Percentiles rank a stretch among this genome's conserved stretches.
phyloP scores from a whole-genome alignment of 2,113 vertebrate genomes.

The Irena cyanogastra region DNA sequence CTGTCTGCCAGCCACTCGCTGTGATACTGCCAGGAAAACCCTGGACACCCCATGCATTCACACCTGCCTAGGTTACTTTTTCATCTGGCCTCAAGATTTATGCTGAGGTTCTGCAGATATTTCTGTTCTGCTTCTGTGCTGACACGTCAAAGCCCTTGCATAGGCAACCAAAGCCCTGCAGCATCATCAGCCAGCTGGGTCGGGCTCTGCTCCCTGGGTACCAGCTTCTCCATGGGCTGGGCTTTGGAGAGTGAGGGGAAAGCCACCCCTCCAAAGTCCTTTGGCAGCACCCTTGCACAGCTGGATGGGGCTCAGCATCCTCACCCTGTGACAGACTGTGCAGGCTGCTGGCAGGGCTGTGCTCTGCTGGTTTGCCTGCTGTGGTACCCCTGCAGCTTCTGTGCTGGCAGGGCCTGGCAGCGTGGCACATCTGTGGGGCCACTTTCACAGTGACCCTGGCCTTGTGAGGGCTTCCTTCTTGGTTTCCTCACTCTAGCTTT shows the following conservation, averaged over 20 bases:
- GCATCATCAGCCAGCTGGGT: not conserved
- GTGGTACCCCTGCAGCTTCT: fast-evolving
- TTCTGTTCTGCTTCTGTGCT: not conserved
- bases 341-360: not conserved
- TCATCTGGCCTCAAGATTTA: not conserved
- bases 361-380: fast-evolving
- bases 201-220: not conserved
- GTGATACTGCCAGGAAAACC: not conserved
- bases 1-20: not conserved
- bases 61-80: not conserved
- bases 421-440: fast-evolving
- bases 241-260: not conserved
- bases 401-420: not conserved
- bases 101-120: not conserved
- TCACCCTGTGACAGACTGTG: fast-evolving
- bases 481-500: not conserved
- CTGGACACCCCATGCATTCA: not conserved
- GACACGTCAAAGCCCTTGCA: not conserved
- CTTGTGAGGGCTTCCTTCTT: not conserved
- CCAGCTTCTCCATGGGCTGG: not conserved
- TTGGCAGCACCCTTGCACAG: not conserved
- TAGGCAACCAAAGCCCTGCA: not conserved
- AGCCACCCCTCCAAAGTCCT: not conserved
- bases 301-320: not conserved
- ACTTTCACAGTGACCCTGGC: fast-evolving